phyloP scores from a whole-genome alignment of 2,797 vertebrate genomes.

The Botia kubotai region DNA sequence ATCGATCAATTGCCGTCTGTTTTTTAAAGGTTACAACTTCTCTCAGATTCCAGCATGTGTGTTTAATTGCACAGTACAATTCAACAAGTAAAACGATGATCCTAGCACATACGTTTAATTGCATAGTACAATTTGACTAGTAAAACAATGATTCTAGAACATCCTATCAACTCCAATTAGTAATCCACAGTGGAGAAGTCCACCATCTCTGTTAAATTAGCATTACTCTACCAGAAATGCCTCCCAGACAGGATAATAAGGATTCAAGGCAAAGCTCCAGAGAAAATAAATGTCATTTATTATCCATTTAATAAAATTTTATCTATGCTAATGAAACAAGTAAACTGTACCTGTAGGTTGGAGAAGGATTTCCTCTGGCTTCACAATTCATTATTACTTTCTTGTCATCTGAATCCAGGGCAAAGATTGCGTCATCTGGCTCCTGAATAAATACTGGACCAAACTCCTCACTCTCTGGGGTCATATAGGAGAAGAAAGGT shows the following conservation, averaged over 20 bases:
- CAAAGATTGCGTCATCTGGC: slow-evolving; percentile 88
- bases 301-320: slow-evolving; percentile 43
- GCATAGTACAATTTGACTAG: neutral
- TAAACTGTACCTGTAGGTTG: slow-evolving; percentile 86
- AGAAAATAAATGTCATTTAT: slow-evolving; percentile 50
- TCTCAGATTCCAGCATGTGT: neutral
- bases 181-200: slow-evolving; percentile 30
- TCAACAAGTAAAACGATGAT: neutral
- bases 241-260: slow-evolving; percentile 33
- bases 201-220: slow-evolving; percentile 23
- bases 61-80: neutral
- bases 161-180: slow-evolving; percentile 28
- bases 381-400: slow-evolving; percentile 91
- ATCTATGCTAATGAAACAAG: slow-evolving; percentile 35
- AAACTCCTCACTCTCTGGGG: slow-evolving; percentile 87
- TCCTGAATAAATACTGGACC: slow-evolving; percentile 92
- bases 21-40: slow-evolving; percentile 26
- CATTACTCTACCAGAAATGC: slow-evolving; percentile 43
- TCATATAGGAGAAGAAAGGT: neutral
- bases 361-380: slow-evolving; percentile 85
- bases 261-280: slow-evolving; percentile 44
- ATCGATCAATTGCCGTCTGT: slow-evolving; percentile 16
- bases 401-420: slow-evolving; percentile 89
- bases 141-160: slow-evolving; percentile 5
- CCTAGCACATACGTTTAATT: neutral